Conservation (phyloP, 1,140 invertebrate genomes). For the Stratiolaelaps scimitus region DNA sequence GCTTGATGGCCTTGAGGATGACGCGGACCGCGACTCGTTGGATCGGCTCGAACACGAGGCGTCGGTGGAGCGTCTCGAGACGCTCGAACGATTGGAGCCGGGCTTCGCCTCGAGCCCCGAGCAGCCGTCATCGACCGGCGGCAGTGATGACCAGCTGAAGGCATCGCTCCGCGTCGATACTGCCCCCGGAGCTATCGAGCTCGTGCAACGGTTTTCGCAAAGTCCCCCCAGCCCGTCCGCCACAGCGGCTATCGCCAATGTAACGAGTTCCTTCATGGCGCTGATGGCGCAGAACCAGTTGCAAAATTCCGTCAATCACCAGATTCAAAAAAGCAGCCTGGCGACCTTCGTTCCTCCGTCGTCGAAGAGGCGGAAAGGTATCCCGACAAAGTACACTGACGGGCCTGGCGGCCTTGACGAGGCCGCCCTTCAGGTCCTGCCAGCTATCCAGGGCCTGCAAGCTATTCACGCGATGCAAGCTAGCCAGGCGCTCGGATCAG, state of each 20-base stretch:
- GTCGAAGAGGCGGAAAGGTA: conserved; percentile 24
- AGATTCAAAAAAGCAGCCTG: conserved; percentile 24
- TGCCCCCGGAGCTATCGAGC: conserved; percentile 21
- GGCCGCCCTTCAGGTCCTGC: conserved; percentile 5
- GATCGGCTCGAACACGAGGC: conserved; percentile 8
- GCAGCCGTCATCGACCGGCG: conserved; percentile 14
- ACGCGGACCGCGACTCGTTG: conserved; percentile 18
- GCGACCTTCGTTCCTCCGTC: conserved; percentile 21
- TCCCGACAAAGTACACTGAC: conserved; percentile 26
- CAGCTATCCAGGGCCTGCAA: not conserved
- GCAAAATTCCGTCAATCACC: conserved; percentile 6
- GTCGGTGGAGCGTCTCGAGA: conserved; percentile 7
- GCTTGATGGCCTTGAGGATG: not conserved
- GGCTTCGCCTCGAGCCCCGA: conserved; percentile 26
- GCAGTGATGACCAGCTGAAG: conserved; percentile 14
- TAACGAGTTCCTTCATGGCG: conserved; percentile 27
- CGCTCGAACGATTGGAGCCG: not conserved
- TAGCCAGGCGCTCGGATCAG: no score
- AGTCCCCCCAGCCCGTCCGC: conserved; percentile 23
- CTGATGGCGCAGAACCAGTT: conserved; percentile 28
- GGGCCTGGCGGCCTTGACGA: conserved; percentile 18
- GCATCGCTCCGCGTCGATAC: conserved; percentile 9
- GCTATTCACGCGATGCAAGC: no score
- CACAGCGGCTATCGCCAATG: conserved; percentile 20
- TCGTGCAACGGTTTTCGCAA: conserved; percentile 23